Evolutionary conservation across 1,140 invertebrate species (phyloP), one percentile per base, ranked within the genome.

Genomic region (Eumaeus atala): DNA sequence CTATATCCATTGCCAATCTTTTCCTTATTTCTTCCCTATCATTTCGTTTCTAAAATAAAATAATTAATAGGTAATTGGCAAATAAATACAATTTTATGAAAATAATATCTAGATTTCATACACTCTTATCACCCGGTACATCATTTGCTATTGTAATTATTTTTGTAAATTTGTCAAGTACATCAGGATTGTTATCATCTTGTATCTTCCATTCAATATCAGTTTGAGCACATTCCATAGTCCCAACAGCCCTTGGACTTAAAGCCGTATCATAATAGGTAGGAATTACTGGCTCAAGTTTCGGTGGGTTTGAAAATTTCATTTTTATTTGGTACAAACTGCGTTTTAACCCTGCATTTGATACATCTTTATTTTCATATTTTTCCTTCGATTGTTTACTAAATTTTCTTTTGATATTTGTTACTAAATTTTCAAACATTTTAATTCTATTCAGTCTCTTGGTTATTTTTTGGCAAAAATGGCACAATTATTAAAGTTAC

Each of bases 21-120:
- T 94, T 91, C 54, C 96, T 91, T 64, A 98, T 97, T 87, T 97
- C 95, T 83, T 97, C 96, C 58, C 96, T 90, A 77, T 97, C 96
- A 92, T 95, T 96, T 69, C 93, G 91, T 76, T 94, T 92, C 94
- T 95, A 88, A 48, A 91, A 72, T 62, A 47, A 56, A 53, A 8
- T 14, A 11, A 42, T 42, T 42, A 1, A 42, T 9, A 7, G 28
- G 9, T n/a, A 34, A 49, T 12, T 28, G 10, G 12, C 6, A 28
- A 12, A 5, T 28, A 9, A 51, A 38, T 40, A 51, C 8, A 33
- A 14, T 33, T 51, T 21, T 40, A 10, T 36, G 40, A 35, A 62
- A 28, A 56, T 61, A 28, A 42, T 58, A 66, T 9, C 59, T 9
- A 64, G 60, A 51, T 50, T 53, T 38, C 76, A 65, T 86, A 89